Conservation (phyloP, 2,797 vertebrate species). For the Chlorospingus flavigularis region DNA sequence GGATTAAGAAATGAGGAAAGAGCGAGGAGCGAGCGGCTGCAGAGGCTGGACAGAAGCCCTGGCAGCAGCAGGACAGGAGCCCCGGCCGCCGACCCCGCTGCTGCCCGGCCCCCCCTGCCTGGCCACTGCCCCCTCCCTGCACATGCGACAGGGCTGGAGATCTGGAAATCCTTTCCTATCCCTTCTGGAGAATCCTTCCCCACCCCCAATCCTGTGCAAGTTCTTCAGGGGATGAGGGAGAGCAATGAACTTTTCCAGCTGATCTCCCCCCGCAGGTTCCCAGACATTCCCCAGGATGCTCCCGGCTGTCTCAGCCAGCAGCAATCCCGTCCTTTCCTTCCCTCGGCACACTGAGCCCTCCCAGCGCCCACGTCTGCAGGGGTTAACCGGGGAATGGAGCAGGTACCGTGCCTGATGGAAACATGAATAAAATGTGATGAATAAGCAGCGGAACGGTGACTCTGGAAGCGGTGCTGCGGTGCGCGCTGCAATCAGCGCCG, state of each 20-base stretch:
- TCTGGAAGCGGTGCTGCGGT: neutral
- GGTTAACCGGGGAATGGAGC: neutral
- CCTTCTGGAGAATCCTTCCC: neutral
- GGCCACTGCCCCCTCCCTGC: neutral
- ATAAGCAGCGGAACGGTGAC: neutral
- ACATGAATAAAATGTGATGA: neutral
- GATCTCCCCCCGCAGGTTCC: neutral
- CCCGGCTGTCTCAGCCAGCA: neutral
- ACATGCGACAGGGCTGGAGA: neutral
- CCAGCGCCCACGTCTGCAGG: neutral
- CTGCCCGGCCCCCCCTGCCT: neutral
- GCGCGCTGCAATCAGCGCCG: neutral
- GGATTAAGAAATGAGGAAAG: neutral
- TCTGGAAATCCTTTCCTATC: neutral
- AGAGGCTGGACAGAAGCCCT: neutral
- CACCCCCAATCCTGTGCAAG: neutral
- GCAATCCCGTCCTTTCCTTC: neutral
- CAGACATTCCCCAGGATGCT: neutral
- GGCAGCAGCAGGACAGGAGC: neutral
- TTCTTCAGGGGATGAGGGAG: neutral
- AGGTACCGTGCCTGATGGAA: neutral
- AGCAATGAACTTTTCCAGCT: constrained; percentile 35
- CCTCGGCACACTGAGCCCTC: neutral
- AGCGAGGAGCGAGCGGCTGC: neutral
- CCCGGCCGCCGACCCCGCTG: neutral